Evolutionary conservation across 2,113 vertebrate genomes (phyloP).

Genomic region (Heloderma charlesbogerti): DNA sequence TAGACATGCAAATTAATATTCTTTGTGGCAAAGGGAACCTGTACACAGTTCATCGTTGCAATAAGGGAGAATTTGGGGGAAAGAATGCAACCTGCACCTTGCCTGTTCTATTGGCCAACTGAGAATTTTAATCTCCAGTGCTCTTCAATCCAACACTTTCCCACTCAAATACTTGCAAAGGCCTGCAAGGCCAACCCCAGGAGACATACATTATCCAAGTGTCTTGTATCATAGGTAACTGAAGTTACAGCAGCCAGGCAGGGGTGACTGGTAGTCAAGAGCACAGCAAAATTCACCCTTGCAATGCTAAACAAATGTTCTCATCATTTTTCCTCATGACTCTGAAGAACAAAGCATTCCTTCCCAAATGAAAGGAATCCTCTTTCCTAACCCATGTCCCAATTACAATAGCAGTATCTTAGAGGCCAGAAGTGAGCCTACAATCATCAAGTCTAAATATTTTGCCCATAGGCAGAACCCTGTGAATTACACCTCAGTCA

Average conservation of each 20-base stretch:
- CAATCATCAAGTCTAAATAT: neutral
- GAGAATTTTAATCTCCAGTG: neutral
- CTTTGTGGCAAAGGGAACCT: neutral
- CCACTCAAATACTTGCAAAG: neutral
- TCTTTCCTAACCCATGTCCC: neutral
- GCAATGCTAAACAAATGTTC: neutral
- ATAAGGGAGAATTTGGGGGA: neutral
- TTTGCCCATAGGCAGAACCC: neutral
- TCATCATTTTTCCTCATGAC: neutral
- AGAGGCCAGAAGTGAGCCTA: neutral
- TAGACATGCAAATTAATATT: neutral
- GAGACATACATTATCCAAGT: neutral
- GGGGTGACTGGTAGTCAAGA: neutral
- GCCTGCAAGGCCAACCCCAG: neutral
- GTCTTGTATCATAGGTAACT: constrained; percentile 7
- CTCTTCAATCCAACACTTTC: neutral
- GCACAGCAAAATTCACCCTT: neutral
- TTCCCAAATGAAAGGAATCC: neutral
- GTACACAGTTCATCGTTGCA: neutral
- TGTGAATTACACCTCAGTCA: neutral
- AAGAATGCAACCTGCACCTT: neutral
- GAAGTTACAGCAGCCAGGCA: neutral
- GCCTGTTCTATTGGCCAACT: neutral
- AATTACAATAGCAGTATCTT: neutral
- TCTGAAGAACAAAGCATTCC: neutral